phyloP scores from a whole-genome alignment of 1,140 invertebrate species.

The Papilio xuthus region DNA sequence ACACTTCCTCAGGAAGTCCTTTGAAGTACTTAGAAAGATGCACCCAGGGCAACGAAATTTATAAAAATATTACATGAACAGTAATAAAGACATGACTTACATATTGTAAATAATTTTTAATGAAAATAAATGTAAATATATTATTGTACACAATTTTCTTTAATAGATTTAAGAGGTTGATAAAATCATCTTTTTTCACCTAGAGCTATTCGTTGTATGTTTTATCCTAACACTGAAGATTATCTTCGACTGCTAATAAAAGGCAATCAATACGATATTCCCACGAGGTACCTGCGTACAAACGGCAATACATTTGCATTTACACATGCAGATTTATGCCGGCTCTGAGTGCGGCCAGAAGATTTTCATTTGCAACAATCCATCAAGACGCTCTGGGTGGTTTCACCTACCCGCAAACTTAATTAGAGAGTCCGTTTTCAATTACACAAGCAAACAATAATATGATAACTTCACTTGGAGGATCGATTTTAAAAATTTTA shows the following conservation, averaged over 20 bases:
- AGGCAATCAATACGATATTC: slow-evolving; percentile 55
- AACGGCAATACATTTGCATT: slow-evolving; percentile 63
- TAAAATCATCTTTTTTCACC: background rate
- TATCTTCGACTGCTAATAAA: background rate
- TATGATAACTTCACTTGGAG: slow-evolving; percentile 53
- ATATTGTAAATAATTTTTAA: too few species aligned
- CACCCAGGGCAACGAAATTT: slow-evolving; percentile 36
- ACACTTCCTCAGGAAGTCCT: slow-evolving; percentile 80
- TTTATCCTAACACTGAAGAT: background rate
- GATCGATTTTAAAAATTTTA: background rate
- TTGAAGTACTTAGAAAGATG: slow-evolving; percentile 70
- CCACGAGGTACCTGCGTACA: slow-evolving; percentile 48
- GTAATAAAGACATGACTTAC: too few species aligned
- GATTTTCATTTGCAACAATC: slow-evolving; percentile 65
- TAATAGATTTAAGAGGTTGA: too few species aligned
- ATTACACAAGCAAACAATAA: slow-evolving; percentile 71
- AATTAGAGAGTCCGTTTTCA: slow-evolving; percentile 69
- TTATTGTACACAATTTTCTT: background rate
- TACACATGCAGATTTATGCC: slow-evolving; percentile 67
- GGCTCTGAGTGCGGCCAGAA: slow-evolving; percentile 45
- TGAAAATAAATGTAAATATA: too few species aligned
- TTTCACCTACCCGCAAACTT: slow-evolving; percentile 67
- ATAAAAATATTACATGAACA: background rate
- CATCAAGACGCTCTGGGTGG: slow-evolving; percentile 55
- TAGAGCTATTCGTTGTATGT: background rate